phyloP scores from a whole-genome alignment of 2,797 vertebrate species.

The Acanthurus leucopareius region DNA sequence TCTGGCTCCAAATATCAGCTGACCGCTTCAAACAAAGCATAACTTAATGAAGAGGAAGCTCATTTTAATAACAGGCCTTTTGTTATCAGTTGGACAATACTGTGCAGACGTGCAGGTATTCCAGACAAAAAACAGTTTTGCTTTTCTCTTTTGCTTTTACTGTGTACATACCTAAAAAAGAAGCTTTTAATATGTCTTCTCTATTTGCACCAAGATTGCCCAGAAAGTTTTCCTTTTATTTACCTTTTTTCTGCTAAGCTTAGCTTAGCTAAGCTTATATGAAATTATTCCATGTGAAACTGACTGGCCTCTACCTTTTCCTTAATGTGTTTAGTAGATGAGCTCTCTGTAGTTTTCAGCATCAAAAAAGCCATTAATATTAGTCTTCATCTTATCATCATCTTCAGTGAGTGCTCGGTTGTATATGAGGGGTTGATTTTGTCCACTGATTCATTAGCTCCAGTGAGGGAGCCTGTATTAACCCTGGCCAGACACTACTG shows the following conservation, averaged over 20 bases:
- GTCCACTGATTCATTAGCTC: background rate
- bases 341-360: background rate
- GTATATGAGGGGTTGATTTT: slow-evolving; percentile 13
- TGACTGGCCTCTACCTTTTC: background rate
- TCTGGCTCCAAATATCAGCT: background rate
- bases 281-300: background rate
- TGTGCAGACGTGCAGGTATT: background rate
- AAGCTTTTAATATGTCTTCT: background rate
- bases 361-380: background rate
- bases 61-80: background rate
- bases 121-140: background rate
- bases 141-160: background rate
- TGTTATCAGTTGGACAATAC: background rate
- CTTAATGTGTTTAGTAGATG: background rate
- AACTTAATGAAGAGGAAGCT: background rate
- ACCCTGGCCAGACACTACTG: background rate
- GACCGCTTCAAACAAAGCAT: background rate
- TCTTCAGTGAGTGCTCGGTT: background rate
- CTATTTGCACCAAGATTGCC: background rate
- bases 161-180: background rate
- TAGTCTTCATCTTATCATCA: too few species aligned
- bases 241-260: background rate
- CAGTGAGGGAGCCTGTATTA: slow-evolving; percentile 7
- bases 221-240: background rate
- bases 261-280: background rate